These are phyloP conservation scores for Nemotelus nigrinus DNA, from an alignment of 2,888 invertebrate genomes.

Conservation along the genomic window DNA sequence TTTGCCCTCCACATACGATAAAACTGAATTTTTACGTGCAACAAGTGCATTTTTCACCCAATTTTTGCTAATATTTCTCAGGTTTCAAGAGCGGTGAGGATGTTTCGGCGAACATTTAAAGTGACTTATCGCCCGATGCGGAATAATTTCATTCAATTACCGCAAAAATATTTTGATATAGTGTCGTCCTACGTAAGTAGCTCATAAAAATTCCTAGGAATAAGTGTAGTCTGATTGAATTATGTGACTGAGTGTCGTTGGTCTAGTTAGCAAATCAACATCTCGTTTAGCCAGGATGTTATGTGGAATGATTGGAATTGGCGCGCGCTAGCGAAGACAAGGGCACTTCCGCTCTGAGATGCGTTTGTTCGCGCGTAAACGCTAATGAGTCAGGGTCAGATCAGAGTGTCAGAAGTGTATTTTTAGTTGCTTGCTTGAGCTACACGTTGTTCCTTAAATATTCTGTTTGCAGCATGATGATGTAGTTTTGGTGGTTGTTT, in stretches of 20 bases:
- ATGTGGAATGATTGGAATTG: background rate
- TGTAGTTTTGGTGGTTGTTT: background rate
- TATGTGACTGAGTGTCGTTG: too few species aligned
- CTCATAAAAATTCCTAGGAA: too few species aligned
- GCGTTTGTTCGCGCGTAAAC: background rate
- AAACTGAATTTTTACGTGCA: background rate
- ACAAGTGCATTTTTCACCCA: too few species aligned
- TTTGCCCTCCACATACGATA: slow-evolving; percentile 22
- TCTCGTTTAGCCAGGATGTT: background rate
- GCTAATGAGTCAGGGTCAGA: slow-evolving; percentile 7
- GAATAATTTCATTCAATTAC: slow-evolving; percentile 62
- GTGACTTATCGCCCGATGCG: slow-evolving; percentile 62
- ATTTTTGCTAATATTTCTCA: background rate
- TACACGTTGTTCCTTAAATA: background rate
- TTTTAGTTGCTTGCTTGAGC: background rate
- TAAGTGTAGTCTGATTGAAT: too few species aligned
- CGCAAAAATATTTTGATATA: slow-evolving; percentile 62
- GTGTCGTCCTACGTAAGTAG: slow-evolving; percentile 64
- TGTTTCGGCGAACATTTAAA: slow-evolving; percentile 65
- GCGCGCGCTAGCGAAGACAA: slow-evolving; percentile 8
- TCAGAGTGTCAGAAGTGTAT: background rate
- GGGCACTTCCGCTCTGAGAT: background rate
- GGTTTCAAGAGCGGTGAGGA: background rate
- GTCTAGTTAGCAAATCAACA: too few species aligned
- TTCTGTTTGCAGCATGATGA: too few species aligned